Evolutionary conservation across 2,113 vertebrate genomes (phyloP), one percentile per base, ranked within the genome.

Genomic region (Cranoglanis bouderius): DNA sequence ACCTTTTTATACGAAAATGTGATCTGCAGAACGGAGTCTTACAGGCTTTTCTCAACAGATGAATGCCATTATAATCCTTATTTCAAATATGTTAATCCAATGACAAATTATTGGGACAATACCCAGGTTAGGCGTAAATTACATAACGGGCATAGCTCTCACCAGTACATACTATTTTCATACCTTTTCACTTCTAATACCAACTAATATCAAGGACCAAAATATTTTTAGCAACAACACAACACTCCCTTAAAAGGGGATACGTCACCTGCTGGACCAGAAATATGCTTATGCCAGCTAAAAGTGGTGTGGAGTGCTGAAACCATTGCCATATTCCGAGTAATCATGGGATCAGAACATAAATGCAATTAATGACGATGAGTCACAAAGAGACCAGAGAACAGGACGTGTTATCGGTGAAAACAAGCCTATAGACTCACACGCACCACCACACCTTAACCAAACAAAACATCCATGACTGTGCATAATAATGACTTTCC

Each of bases 381-480:
- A 88, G 70, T 88, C 87, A 88, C 59, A 63, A 19, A 53, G 74
- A 72, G 77, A 82, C 24, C 74, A 59, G 40, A 19, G 72, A 88
- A 89, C 84, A 90, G 80, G 67, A 87, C 81, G 61, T 86, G 70
- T 88, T 67, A 88, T 90, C 86, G 80, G 84, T 43, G 67, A 86
- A 80, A 85, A 70, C 26, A 78, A 83, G 80, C 85, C 74, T 84
- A 90, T 83, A 86, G 32, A 77, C 65, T 81, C 86, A 72, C 51
- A 90, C 38, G 24, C 61, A 55, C 14, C 65, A 91, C 84, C 74
- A 91, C 89, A 87, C 91, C 70, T 88, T 89, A 80, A 88, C 29
- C 59, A 89, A 92, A 89, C 87, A 89, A 83, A 86, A 26, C 70
- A 63, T 88, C 57, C 85, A 67, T 63, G 65, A 86, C 67, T 80